phyloP scores from a whole-genome alignment of 2,113 vertebrate species.

The Aptenodytes patagonicus region DNA sequence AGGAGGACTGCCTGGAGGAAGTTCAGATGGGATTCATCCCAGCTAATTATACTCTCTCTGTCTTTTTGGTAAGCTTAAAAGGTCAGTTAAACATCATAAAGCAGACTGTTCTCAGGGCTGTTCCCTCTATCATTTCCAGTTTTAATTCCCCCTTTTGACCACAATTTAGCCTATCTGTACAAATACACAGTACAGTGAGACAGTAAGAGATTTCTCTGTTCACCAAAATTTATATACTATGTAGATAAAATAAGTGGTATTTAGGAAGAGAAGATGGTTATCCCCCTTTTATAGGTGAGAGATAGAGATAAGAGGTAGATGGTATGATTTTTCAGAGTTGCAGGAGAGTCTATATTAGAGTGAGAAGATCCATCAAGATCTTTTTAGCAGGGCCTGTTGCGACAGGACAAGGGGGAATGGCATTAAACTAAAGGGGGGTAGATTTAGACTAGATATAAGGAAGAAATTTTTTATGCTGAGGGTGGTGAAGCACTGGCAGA shows the following conservation, averaged over 20 bases:
- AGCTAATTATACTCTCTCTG: background rate
- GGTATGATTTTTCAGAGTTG: background rate
- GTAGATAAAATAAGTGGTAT: background rate
- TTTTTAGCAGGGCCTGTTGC: too few species aligned
- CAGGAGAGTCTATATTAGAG: background rate
- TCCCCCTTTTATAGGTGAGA: background rate
- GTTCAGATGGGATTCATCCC: slow-evolving; percentile 54
- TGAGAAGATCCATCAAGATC: background rate
- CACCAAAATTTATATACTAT: background rate
- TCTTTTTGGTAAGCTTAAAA: slow-evolving; percentile 54
- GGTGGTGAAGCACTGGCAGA: too few species aligned
- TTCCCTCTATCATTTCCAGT: background rate
- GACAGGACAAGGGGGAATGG: too few species aligned
- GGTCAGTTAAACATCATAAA: slow-evolving; percentile 53
- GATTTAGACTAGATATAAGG: too few species aligned
- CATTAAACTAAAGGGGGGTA: too few species aligned
- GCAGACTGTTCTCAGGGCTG: slow-evolving; percentile 1
- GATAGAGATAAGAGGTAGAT: background rate
- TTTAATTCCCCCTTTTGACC: background rate
- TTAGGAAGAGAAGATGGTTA: background rate
- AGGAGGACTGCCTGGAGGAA: slow-evolving; percentile 29
- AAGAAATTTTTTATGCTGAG: too few species aligned
- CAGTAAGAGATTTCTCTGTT: background rate
- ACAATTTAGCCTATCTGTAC: background rate
- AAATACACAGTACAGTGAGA: background rate